Evolutionary conservation across 2,113 vertebrate genomes (phyloP).

Genomic region (Grantiella picta): DNA sequence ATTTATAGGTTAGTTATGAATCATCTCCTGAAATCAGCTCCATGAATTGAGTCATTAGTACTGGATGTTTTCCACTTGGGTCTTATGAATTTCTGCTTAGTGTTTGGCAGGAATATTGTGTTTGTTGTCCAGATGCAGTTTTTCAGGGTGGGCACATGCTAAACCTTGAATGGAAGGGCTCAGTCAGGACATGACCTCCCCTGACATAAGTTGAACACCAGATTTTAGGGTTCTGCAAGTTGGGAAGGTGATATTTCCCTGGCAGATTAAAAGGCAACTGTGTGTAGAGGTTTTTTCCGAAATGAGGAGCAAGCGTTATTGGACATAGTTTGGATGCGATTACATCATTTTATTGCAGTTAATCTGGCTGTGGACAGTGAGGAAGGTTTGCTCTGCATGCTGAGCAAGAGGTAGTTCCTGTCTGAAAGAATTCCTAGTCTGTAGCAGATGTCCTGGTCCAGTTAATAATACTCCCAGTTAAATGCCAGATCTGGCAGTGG

Average conservation of each 20-base stretch:
- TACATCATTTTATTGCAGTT: neutral
- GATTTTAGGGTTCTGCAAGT: neutral
- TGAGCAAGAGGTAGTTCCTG: neutral
- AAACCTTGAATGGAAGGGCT: conserved; percentile 9
- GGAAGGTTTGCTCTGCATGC: neutral
- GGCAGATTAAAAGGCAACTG: neutral
- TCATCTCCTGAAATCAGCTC: conserved; percentile 58
- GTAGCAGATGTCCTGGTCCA: neutral
- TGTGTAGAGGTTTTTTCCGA: neutral
- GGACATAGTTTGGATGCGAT: neutral
- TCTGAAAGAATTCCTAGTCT: neutral
- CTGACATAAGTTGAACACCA: neutral
- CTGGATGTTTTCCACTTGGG: conserved; percentile 57
- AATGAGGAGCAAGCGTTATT: neutral
- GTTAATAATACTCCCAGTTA: neutral
- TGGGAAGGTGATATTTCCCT: neutral
- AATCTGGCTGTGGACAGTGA: neutral
- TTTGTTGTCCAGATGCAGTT: conserved; percentile 46
- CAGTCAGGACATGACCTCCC: neutral
- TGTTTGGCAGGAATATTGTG: conserved; percentile 47
- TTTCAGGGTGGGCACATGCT: conserved; percentile 20
- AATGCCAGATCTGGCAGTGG: neutral
- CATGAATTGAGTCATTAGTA: conserved; percentile 56
- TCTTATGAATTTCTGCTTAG: conserved; percentile 28
- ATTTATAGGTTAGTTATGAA: conserved; percentile 27